Percentiles rank a stretch among this genome's conserved stretches.
Conservation (phyloP, 2,797 vertebrate species). For the Macropodus opercularis region DNA sequence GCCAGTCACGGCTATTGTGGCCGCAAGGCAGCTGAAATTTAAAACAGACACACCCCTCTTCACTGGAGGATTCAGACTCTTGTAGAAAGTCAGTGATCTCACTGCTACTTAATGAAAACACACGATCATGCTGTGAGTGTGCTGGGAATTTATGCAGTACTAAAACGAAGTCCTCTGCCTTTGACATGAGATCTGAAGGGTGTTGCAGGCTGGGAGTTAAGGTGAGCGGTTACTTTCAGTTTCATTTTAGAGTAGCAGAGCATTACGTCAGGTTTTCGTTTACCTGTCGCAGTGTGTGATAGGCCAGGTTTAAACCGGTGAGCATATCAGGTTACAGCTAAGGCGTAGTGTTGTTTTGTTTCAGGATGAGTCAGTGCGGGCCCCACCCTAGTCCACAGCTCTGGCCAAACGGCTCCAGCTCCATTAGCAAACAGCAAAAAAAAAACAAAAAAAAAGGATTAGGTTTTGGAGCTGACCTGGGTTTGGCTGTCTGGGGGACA, state of each 20-base stretch:
- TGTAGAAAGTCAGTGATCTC: slow-evolving; percentile 2
- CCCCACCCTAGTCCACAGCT: slow-evolving; percentile 20
- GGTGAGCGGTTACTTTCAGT: slow-evolving; percentile 2
- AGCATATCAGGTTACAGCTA: neutral
- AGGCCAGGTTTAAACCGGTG: neutral
- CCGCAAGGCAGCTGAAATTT: slow-evolving; percentile 44
- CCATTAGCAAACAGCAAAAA: slow-evolving; percentile 39
- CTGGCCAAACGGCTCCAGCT: slow-evolving; percentile 55
- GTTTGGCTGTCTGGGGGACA: slow-evolving; percentile 38
- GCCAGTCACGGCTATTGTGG: slow-evolving; percentile 34
- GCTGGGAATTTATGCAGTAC: neutral
- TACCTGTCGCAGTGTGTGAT: neutral
- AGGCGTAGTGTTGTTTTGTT: slow-evolving; percentile 8
- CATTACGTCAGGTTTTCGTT: slow-evolving; percentile 5
- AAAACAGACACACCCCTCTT: slow-evolving; percentile 52
- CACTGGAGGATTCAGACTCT: slow-evolving; percentile 26
- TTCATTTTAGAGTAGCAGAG: slow-evolving; percentile 21
- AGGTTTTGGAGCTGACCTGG: slow-evolving; percentile 48
- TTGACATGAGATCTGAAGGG: neutral
- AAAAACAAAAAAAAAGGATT: slow-evolving; percentile 59
- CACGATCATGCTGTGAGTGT: slow-evolving; percentile 4
- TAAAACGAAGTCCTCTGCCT: neutral
- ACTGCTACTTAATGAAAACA: slow-evolving; percentile 18
- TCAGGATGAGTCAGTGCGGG: slow-evolving; percentile 44
- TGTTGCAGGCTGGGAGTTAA: neutral